Percentiles rank a stretch among this genome's conserved stretches.
phyloP scores from a whole-genome alignment of 2,797 vertebrate genomes.

The Hydrophis major region DNA sequence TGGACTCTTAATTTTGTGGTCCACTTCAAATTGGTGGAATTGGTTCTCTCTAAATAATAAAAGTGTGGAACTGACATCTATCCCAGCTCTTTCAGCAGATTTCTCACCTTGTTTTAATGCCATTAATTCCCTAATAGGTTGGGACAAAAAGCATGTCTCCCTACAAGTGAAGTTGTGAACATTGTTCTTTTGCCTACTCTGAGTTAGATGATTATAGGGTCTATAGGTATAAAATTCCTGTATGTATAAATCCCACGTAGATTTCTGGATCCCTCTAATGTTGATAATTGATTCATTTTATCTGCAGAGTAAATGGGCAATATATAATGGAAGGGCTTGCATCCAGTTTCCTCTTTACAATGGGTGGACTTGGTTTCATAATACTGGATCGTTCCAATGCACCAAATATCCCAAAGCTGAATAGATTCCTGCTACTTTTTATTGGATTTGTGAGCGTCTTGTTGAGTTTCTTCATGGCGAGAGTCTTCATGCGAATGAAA shows the following conservation, averaged over 20 bases:
- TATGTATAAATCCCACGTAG: background rate
- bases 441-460: slow-evolving; percentile 97
- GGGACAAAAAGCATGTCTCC: background rate
- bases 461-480: slow-evolving; percentile 98
- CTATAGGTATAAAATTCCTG: background rate
- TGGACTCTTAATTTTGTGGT: background rate
- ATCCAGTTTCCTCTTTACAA: slow-evolving; percentile 98
- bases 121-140: background rate
- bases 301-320: slow-evolving; percentile 91
- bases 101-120: background rate
- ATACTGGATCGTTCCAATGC: slow-evolving; percentile 98
- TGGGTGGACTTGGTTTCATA: slow-evolving; percentile 98
- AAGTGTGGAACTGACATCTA: background rate
- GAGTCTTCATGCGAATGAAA: slow-evolving; percentile 99
- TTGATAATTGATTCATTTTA: background rate
- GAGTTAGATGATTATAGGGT: background rate
- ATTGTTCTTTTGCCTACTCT: background rate
- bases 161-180: background rate
- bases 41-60: background rate
- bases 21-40: background rate
- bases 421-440: slow-evolving; percentile 95
- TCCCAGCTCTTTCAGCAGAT: background rate
- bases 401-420: slow-evolving; percentile 97
- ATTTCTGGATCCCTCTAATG: background rate
- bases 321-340: slow-evolving; percentile 99